A percentile compares a stretch with the other conserved stretches of the same genome.
These are phyloP conservation scores for Aleiodes alternator DNA, from an alignment of 2,888 invertebrate genomes.

Conservation along the genomic window DNA sequence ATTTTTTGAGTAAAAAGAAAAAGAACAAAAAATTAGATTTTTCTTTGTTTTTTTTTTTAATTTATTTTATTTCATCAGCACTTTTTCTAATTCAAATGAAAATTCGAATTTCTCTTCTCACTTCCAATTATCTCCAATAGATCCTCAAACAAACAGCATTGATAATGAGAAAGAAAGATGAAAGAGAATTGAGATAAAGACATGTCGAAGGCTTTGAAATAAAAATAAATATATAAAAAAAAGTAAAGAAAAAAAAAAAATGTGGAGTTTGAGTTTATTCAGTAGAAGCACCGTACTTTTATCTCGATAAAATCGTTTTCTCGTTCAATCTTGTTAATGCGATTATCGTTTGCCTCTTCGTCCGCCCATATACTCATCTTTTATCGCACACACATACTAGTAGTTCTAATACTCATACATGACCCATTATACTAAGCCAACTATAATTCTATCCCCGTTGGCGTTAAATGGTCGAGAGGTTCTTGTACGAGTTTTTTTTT, in stretches of 20 bases:
- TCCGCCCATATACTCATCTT: constrained; percentile 38
- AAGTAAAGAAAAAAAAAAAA: not conserved
- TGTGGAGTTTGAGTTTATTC: constrained; percentile 23
- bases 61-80: no score
- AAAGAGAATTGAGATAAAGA: constrained; percentile 24
- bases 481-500: constrained; percentile 24
- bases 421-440: constrained; percentile 52
- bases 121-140: no score
- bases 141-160: not conserved
- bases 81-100: not conserved
- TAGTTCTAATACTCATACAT: constrained; percentile 13
- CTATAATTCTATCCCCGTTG: constrained; percentile 46
- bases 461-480: constrained; percentile 34
- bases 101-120: no score
- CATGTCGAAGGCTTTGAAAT: constrained; percentile 26
- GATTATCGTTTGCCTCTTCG: constrained; percentile 51
- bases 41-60: no score
- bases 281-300: constrained; percentile 32
- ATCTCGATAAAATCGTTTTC: constrained; percentile 51
- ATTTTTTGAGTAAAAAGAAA: no score
- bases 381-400: constrained; percentile 14
- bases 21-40: no score
- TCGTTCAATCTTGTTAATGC: constrained; percentile 58
- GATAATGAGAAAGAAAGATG: constrained; percentile 24
- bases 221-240: constrained; percentile 7